These are phyloP conservation scores for Nasonovia ribisnigri DNA, from an alignment of 2,888 invertebrate species.

Conservation along the genomic window DNA sequence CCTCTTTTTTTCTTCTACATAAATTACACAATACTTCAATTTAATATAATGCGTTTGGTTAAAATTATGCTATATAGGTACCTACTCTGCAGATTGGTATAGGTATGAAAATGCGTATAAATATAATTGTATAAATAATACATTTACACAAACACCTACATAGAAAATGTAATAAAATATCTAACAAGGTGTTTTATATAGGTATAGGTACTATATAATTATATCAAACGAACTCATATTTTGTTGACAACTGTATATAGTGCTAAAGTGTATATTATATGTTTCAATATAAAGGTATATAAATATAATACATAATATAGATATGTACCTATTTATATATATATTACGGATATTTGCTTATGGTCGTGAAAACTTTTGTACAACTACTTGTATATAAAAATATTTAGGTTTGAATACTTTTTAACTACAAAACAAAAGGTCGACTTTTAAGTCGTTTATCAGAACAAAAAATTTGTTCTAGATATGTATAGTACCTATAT, in stretches of 20 bases:
- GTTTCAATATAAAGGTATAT: background rate
- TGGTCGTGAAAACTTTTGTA: background rate
- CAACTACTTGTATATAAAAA: background rate
- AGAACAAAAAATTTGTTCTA: background rate
- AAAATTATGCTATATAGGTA: background rate
- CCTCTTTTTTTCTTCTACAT: background rate
- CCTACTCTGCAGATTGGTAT: background rate
- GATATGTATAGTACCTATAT: background rate
- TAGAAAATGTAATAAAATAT: background rate
- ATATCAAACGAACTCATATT: background rate
- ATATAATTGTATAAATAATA: background rate
- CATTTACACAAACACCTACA: background rate
- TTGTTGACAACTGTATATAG: background rate
- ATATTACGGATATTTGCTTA: background rate
- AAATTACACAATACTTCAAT: background rate
- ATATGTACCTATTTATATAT: background rate
- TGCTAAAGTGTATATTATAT: background rate
- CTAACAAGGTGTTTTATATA: slow-evolving; percentile 28
- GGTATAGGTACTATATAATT: background rate
- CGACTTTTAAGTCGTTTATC: background rate
- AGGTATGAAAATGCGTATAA: no score
- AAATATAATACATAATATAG: no score
- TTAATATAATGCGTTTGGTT: background rate
- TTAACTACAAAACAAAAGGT: background rate
- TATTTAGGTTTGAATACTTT: background rate